These are phyloP conservation scores for Perca fluviatilis DNA, from an alignment of 2,113 vertebrate species.

Conservation along the genomic window DNA sequence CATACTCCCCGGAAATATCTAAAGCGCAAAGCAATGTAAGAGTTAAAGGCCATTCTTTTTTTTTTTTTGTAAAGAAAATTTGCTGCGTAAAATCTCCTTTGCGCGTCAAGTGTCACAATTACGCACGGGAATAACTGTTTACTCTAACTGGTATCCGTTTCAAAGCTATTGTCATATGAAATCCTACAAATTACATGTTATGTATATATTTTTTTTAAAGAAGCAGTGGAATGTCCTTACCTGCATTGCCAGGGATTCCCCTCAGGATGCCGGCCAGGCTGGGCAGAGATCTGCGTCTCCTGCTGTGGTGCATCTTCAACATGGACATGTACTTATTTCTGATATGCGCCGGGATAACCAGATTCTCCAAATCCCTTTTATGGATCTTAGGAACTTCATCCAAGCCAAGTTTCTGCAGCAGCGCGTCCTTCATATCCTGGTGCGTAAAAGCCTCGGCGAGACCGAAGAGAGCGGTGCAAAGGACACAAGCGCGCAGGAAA, in stretches of 20 bases:
- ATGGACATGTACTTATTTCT: slow-evolving; percentile 89
- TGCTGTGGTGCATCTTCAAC: slow-evolving; percentile 88
- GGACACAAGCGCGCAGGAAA: slow-evolving; percentile 68
- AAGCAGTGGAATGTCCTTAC: slow-evolving; percentile 68
- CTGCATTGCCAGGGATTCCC: slow-evolving; percentile 89
- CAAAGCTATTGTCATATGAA: neutral
- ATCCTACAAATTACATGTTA: neutral
- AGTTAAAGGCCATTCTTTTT: neutral
- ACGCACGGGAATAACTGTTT: slow-evolving; percentile 18
- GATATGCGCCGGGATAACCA: slow-evolving; percentile 89
- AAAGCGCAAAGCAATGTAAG: neutral
- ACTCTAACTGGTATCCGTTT: fast-evolving
- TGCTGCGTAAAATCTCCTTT: slow-evolving; percentile 47
- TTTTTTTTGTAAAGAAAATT: neutral
- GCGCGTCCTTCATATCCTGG: slow-evolving; percentile 85
- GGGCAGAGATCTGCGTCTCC: slow-evolving; percentile 88
- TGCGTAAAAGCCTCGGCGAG: slow-evolving; percentile 80
- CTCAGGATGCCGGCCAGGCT: slow-evolving; percentile 91
- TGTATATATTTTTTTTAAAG: neutral
- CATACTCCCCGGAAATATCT: slow-evolving; percentile 89
- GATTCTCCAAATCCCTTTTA: slow-evolving; percentile 86
- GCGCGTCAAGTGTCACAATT: slow-evolving; percentile 13
- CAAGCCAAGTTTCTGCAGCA: slow-evolving; percentile 89
- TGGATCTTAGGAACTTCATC: slow-evolving; percentile 87
- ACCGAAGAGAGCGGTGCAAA: slow-evolving; percentile 73